Evolutionary conservation across 2,113 vertebrate species (phyloP).

Genomic region (Haplochromis burtoni): DNA sequence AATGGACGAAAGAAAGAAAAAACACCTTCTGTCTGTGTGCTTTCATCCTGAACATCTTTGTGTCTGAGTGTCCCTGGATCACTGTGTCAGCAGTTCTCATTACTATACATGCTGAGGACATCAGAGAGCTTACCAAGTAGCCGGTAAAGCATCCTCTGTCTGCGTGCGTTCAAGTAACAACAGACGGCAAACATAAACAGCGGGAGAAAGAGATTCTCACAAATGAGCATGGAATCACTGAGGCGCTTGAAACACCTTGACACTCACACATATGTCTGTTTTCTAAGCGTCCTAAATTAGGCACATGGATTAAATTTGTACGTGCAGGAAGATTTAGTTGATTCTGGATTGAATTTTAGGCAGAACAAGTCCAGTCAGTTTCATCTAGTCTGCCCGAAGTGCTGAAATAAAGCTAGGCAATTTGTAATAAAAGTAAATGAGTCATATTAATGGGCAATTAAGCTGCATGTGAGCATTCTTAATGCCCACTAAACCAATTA

Average conservation of each 20-base stretch:
- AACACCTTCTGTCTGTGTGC: slow-evolving; percentile 6
- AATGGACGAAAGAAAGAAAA: background rate
- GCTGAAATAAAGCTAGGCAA: slow-evolving; percentile 10
- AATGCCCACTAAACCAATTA: slow-evolving; percentile 29
- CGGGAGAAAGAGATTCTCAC: background rate
- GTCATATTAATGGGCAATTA: slow-evolving; percentile 32
- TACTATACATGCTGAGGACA: slow-evolving; percentile 38
- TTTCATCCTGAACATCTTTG: slow-evolving; percentile 12
- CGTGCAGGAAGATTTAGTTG: slow-evolving; percentile 18
- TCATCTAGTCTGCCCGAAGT: background rate
- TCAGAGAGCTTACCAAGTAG: slow-evolving; percentile 24
- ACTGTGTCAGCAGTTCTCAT: slow-evolving; percentile 41
- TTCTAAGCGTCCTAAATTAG: slow-evolving; percentile 9
- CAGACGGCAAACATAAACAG: slow-evolving; percentile 2
- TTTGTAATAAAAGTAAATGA: slow-evolving; percentile 36
- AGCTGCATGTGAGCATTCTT: slow-evolving; percentile 10
- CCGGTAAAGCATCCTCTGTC: background rate
- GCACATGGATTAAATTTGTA: slow-evolving; percentile 25
- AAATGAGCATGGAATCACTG: background rate
- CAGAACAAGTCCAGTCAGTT: background rate
- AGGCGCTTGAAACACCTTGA: slow-evolving; percentile 8
- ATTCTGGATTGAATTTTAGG: slow-evolving; percentile 20
- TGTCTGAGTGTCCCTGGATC: slow-evolving; percentile 33
- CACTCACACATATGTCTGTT: background rate
- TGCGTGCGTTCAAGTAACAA: slow-evolving; percentile 10